phyloP scores from a whole-genome alignment of 2,113 vertebrate species.

The Donacobius atricapilla region DNA sequence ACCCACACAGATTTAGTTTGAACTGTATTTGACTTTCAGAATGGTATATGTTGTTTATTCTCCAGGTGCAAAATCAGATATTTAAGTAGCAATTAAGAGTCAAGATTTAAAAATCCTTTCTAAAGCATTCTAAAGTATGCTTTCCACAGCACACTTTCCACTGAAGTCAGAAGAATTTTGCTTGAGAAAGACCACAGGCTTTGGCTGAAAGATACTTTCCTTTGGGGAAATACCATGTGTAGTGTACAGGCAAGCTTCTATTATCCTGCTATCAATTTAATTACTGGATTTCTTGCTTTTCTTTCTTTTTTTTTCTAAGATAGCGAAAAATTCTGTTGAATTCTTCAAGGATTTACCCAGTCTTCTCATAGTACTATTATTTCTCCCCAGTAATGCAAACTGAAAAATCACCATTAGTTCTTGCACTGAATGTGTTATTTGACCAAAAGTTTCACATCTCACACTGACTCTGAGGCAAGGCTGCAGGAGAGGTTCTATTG shows the following conservation, averaged over 20 bases:
- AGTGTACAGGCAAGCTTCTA: background rate
- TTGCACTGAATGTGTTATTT: background rate
- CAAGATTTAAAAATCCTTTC: background rate
- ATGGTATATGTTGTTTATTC: conserved; percentile 11
- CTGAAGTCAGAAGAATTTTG: background rate
- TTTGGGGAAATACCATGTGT: background rate
- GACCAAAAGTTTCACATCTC: background rate
- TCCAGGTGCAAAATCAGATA: conserved; percentile 35
- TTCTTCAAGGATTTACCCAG: background rate
- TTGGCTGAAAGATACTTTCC: background rate
- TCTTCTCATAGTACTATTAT: background rate
- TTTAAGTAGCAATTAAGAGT: background rate
- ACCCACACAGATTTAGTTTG: background rate
- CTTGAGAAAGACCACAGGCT: background rate
- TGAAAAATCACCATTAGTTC: background rate
- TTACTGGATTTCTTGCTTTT: background rate
- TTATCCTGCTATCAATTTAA: background rate
- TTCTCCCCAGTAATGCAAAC: background rate
- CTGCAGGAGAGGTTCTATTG: background rate
- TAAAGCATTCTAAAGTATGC: background rate
- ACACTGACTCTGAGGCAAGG: fast-evolving
- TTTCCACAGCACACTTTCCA: background rate
- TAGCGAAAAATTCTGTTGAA: background rate
- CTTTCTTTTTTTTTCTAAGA: background rate
- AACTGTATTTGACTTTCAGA: background rate